Percentiles rank a stretch among this genome's conserved stretches.
Evolutionary conservation across 2,888 invertebrate species (phyloP).

Genomic region (Drosophila robusta): DNA sequence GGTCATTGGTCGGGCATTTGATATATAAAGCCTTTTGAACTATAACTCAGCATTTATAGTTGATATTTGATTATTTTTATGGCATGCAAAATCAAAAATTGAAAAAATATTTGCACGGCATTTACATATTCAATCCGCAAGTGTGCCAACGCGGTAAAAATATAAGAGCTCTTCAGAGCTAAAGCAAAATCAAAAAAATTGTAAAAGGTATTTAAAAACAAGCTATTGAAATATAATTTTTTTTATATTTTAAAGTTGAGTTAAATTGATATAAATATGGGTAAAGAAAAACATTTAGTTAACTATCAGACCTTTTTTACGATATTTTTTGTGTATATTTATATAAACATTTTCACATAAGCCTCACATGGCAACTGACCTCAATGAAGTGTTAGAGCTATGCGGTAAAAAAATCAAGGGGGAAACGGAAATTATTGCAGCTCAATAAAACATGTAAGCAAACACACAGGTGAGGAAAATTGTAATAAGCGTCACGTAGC

Average conservation of each 20-base stretch:
- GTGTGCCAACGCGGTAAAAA: constrained; percentile 1
- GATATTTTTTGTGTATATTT: neutral
- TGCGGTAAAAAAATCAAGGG: constrained; percentile 9
- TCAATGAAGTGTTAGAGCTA: constrained; percentile 59
- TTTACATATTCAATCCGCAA: constrained; percentile 40
- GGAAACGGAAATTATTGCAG: constrained; percentile 61
- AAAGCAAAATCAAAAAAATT: neutral
- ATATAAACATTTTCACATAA: constrained; percentile 22
- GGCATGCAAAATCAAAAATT: constrained; percentile 53
- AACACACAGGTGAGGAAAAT: constrained; percentile 50
- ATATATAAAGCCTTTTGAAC: constrained; percentile 66
- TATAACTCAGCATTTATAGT: constrained; percentile 70
- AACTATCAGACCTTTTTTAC: neutral
- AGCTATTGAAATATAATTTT: neutral
- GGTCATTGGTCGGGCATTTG: constrained; percentile 44
- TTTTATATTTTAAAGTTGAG: constrained; percentile 1
- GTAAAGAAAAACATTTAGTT: neutral
- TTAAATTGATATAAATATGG: neutral
- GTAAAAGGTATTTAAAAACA: constrained; percentile 3
- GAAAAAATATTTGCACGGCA: constrained; percentile 40
- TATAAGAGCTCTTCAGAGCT: neutral
- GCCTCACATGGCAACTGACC: constrained; percentile 48
- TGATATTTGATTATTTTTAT: constrained; percentile 67
- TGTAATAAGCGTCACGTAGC: constrained; percentile 65
- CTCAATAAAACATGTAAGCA: constrained; percentile 63